Percentiles rank a stretch among this genome's conserved stretches.
These are phyloP conservation scores for Drosophila repleta DNA, from an alignment of 1,140 invertebrate species.

Conservation along the genomic window DNA sequence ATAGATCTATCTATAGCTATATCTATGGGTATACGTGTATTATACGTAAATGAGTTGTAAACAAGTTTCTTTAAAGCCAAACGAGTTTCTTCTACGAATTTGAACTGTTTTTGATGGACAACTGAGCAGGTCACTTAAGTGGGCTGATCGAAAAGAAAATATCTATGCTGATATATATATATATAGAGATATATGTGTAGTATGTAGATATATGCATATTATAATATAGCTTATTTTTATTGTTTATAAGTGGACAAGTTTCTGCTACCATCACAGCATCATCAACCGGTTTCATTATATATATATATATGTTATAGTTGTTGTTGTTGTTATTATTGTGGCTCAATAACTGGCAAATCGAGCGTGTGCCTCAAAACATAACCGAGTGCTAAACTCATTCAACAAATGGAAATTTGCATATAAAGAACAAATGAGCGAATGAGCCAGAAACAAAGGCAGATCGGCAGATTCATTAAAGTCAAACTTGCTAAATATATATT, in stretches of 20 bases:
- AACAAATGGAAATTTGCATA: slow-evolving; percentile 46
- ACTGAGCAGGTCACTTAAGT: not conserved
- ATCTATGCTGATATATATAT: not conserved
- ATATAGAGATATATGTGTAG: not conserved
- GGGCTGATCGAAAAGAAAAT: no score
- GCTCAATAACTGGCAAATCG: slow-evolving; percentile 34
- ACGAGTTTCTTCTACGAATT: not conserved
- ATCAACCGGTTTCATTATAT: slow-evolving; percentile 52
- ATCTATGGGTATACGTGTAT: not conserved
- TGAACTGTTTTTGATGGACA: not conserved
- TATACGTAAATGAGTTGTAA: not conserved
- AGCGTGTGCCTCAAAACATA: slow-evolving; percentile 59
- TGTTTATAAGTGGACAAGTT: slow-evolving; percentile 16
- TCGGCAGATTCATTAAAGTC: no score
- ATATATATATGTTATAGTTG: slow-evolving; percentile 10
- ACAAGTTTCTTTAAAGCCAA: not conserved
- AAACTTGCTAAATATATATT: not conserved
- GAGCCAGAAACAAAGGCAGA: slow-evolving; percentile 12
- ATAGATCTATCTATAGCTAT: not conserved
- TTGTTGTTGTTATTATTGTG: slow-evolving; percentile 16
- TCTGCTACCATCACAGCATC: slow-evolving; percentile 9
- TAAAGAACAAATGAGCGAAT: slow-evolving; percentile 29
- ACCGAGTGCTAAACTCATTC: slow-evolving; percentile 31
- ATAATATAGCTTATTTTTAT: not conserved
- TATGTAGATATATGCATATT: not conserved